Conservation (phyloP, 2,797 vertebrate genomes). For the Nasua narica region DNA sequence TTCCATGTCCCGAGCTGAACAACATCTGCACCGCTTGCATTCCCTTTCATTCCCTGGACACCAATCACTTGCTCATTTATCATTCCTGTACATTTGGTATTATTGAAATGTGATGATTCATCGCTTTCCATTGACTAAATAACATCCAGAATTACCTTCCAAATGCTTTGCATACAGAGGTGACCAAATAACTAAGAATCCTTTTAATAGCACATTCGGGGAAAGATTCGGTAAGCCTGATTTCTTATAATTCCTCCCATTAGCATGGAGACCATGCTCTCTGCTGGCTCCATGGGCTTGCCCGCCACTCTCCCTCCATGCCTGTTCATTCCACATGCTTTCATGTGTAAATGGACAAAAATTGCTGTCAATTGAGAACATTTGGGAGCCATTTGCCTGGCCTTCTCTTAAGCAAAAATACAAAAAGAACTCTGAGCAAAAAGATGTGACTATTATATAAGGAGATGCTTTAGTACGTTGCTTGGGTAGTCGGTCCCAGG, state of each 20-base stretch:
- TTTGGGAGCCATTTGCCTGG: conserved; percentile 32
- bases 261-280: not conserved
- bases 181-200: conserved; percentile 28
- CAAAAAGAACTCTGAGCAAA: conserved; percentile 28
- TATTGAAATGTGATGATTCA: conserved; percentile 34
- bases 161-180: not conserved
- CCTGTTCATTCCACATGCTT: conserved; percentile 20
- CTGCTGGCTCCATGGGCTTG: not conserved
- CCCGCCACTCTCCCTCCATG: not conserved
- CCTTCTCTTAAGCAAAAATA: conserved; percentile 34
- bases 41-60: conserved; percentile 35
- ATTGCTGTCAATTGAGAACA: conserved; percentile 21
- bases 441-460: not conserved
- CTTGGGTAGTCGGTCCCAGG: not conserved
- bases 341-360: conserved; percentile 57
- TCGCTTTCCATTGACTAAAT: not conserved
- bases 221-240: conserved; percentile 9
- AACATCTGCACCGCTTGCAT: not conserved
- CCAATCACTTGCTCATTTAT: conserved; percentile 52
- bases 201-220: not conserved
- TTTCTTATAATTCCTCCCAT: conserved; percentile 23
- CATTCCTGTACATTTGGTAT: not conserved
- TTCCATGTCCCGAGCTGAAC: conserved; percentile 12
- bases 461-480: not conserved
- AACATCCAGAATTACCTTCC: conserved; percentile 26